Base-by-base conservation (phyloP, 2,888 invertebrate species). In the Matsumyia berberina region DNA sequence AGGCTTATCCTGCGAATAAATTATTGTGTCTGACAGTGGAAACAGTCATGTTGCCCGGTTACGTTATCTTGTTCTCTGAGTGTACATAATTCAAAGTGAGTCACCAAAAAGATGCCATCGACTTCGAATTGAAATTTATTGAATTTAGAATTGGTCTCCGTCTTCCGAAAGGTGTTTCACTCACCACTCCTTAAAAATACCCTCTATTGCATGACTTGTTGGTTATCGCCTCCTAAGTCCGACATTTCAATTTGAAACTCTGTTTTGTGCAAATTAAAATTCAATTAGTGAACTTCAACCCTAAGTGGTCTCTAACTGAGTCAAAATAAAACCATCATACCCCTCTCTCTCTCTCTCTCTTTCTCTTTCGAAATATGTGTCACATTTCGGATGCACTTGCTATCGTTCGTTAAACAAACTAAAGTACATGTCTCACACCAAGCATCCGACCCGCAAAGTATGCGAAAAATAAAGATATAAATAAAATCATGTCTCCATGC, bases 321-420 rank as follows among this genome's bases (percentile, higher is more conserved):
- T 1, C 9, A 9, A 15, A 57, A 6, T 5, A 1, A 29, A 9
- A 19, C 11, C 5, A 15, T 9, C 29, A 31, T 9, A 24, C 35
- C 19, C 6, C 46, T 5, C 51, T n/a, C 11, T 55, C n/a, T 7
- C 7, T n/a, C 46, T 5, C 51, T n/a, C 11, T 55, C n/a, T 7
- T 5, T 5, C 51, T n/a, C 11, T 55, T 8, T 7, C 7, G 12
- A 39, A 69, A 69, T 51, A 69, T 62, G 11, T 55, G 44, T 24
- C 60, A 42, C 55, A 78, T 39, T 57, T 46, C 19, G 55, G 29
- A 37, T 46, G 55, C 77, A 69, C 55, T 46, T 77, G 62, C 77
- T 49, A 37, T 31, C 24, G 15, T 49, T 3, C 19, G 6, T 33
- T 15, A 46, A 66, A 15, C 31, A 12, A 46, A 17, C 31, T 12